Percentiles rank a stretch among this genome's conserved stretches.
Evolutionary conservation across 2,797 vertebrate species (phyloP).

Genomic region (Sebastes cheni): DNA sequence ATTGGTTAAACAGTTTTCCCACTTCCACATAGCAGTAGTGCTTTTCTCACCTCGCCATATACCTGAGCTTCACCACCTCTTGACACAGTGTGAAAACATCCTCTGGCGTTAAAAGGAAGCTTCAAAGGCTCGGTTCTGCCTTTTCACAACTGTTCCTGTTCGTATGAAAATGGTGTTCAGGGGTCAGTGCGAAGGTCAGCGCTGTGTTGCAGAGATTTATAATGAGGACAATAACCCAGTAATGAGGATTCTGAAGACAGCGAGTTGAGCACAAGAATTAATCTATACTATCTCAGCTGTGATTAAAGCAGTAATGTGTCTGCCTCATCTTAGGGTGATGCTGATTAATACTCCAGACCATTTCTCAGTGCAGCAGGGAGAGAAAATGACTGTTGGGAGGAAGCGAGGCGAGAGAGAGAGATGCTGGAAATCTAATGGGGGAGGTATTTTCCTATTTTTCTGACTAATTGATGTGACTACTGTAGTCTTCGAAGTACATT

Average conservation of each 20-base stretch:
- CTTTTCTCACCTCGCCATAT: conserved; percentile 9
- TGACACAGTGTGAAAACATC: conserved; percentile 19
- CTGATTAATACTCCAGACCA: conserved; percentile 59
- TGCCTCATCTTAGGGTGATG: conserved; percentile 33
- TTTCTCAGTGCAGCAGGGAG: conserved; percentile 48
- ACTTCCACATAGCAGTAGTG: neutral
- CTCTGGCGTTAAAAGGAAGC: neutral
- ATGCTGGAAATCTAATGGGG: neutral
- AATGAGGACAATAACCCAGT: conserved; percentile 59
- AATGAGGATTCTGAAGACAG: conserved; percentile 55
- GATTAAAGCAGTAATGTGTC: conserved; percentile 61
- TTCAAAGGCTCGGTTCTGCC: neutral
- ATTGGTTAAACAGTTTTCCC: conserved; percentile 1
- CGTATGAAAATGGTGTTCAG: conserved; percentile 18
- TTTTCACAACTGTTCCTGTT: neutral
- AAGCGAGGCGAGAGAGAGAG: neutral
- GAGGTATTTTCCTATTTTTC: conserved; percentile 15
- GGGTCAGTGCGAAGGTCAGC: conserved; percentile 58
- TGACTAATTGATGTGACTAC: conserved; percentile 22
- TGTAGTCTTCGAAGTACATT: conserved; percentile 14
- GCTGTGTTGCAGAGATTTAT: conserved; percentile 33
- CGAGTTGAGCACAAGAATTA: conserved; percentile 30
- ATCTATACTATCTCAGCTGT: conserved; percentile 55
- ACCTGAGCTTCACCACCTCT: conserved; percentile 7
- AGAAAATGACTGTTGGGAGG: conserved; percentile 17